phyloP scores from a whole-genome alignment of 2,888 invertebrate species.

The Archaeoteleia sp. region DNA sequence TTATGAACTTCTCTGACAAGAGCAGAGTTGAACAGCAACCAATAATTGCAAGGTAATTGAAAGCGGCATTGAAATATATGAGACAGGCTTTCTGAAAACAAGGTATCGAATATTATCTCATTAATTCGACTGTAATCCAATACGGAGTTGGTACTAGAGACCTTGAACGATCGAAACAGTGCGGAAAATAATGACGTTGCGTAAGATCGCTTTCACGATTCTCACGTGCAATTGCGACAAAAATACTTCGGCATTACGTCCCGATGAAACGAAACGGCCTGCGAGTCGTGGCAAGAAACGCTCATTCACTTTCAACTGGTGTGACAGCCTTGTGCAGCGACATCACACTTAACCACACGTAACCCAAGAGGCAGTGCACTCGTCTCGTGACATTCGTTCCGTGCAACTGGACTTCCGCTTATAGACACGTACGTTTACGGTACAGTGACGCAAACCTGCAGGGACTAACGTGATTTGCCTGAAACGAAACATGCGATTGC shows the following conservation, averaged over 20 bases:
- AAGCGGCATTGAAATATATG: neutral
- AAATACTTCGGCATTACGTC: conserved; percentile 43
- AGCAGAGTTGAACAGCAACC: too few species aligned
- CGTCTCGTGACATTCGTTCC: conserved; percentile 58
- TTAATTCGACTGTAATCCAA: conserved; percentile 16
- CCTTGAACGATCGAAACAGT: conserved; percentile 28
- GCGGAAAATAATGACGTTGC: conserved; percentile 42
- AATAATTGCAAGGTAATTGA: too few species aligned
- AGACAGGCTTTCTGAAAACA: conserved; percentile 8
- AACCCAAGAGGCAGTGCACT: conserved; percentile 47
- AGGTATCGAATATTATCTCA: conserved; percentile 13
- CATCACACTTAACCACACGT: conserved; percentile 53
- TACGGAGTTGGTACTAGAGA: conserved; percentile 6
- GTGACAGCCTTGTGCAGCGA: conserved; percentile 58
- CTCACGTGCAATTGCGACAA: conserved; percentile 45
- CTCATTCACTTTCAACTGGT: conserved; percentile 68
- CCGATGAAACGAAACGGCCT: conserved; percentile 41
- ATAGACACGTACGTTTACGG: conserved; percentile 41
- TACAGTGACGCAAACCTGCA: conserved; percentile 26
- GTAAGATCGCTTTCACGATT: conserved; percentile 48
- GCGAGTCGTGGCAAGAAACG: conserved; percentile 55
- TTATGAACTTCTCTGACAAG: too few species aligned
- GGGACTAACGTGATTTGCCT: conserved; percentile 41
- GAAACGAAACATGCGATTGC: conserved; percentile 18
- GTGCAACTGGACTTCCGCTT: conserved; percentile 58